Base-by-base conservation (phyloP, 2,797 vertebrate species). In the Protonibea diacanthus region DNA sequence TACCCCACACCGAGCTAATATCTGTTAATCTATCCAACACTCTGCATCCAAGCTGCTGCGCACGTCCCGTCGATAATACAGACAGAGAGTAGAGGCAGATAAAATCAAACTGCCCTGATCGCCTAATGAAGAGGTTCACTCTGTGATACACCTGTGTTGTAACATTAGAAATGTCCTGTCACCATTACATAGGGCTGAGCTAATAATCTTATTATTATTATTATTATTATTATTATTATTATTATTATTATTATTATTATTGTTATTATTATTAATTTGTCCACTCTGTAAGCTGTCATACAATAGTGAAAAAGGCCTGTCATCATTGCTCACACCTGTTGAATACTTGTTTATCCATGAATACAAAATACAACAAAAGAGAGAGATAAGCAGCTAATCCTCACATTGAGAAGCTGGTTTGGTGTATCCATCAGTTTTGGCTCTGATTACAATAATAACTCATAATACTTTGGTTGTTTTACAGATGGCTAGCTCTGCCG, bases 401-500 rank as follows among this genome's bases (percentile, higher is more conserved):
- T 56, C 17, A 15, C 11, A 44, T 9, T 15, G 38, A 23, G 44
- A 69, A 64, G 18, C 25, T 12, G 17, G 17, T 33, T 47, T 3
- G 3, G 47, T 44, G 38, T 44, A 44, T 44, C 42, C 12, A 12
- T 44, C 13, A 14, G 4, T 4, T 53, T 6, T 6, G 42, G 42
- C 6, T 21, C 0, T 15, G 23, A 5, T 65, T 0, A 25, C 5
- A 33, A 10, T 12, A 45, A 29, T 2, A 49, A n/a, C 14, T 3
- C 23, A 10, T 74, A 27, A 38, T 33, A 15, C 29, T 61, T 38
- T 38, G 33, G 2, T 8, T 38, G 33, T 66, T 52, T 82, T 57
- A 15, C 85, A 95, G 94, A 96, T 96, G 94, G 70, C 93, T 40
- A 70, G 60, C 89, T 91, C 79, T 94, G 80, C 84, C 14, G 86